These are phyloP conservation scores for Gadopsis marmoratus DNA, from an alignment of 2,797 vertebrate genomes.

Conservation along the genomic window DNA sequence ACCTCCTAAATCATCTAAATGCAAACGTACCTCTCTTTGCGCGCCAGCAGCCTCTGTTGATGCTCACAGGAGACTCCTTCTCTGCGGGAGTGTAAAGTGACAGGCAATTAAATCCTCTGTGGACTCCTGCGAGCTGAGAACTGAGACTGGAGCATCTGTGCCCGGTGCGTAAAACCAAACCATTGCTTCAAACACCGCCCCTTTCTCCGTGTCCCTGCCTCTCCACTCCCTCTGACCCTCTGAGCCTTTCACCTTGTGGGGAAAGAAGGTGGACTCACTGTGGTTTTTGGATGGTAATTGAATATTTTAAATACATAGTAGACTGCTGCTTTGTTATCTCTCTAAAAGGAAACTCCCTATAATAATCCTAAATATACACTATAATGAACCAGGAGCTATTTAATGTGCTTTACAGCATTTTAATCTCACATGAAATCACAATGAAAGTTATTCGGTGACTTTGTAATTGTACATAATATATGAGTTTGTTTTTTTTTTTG, in stretches of 20 bases:
- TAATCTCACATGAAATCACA: neutral
- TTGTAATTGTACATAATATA: neutral
- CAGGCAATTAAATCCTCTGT: constrained; percentile 48
- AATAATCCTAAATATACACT: neutral
- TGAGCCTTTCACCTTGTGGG: constrained; percentile 53
- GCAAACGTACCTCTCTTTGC: constrained; percentile 34
- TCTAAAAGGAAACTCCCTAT: constrained; percentile 17
- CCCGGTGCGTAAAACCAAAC: constrained; percentile 61
- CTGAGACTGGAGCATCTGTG: constrained; percentile 54
- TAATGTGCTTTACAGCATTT: constrained; percentile 1
- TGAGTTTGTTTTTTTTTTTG: neutral
- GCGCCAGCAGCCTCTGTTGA: constrained; percentile 25
- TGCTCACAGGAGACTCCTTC: neutral
- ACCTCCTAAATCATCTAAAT: rapidly evolving
- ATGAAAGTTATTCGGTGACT: neutral
- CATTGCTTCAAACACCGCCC: constrained; percentile 43
- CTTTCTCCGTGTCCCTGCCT: neutral
- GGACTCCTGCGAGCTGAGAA: constrained; percentile 32
- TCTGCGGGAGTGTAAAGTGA: constrained; percentile 23
- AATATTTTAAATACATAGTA: constrained; percentile 54
- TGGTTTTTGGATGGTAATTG: constrained; percentile 40
- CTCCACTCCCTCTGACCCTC: constrained; percentile 8
- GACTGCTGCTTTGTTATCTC: constrained; percentile 36
- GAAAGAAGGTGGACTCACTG: constrained; percentile 16
- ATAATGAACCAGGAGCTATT: neutral